Conservation (phyloP, 1,140 invertebrate species). For the Dolichoris vasculosae region DNA sequence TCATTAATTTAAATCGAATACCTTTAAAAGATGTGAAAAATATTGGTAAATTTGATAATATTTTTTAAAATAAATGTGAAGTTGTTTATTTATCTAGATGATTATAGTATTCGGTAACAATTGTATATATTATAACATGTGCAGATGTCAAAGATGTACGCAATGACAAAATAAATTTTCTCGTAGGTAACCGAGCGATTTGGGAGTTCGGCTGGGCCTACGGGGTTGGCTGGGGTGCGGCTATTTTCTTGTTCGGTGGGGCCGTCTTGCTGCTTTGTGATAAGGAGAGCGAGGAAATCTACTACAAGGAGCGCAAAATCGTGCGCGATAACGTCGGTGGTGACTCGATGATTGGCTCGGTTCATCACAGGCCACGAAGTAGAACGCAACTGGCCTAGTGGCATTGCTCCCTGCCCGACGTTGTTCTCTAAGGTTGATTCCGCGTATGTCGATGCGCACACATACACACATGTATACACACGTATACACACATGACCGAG, state of each 20-base stretch:
- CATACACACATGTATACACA: conserved; percentile 43
- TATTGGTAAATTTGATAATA: too few relatives aligned
- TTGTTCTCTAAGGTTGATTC: conserved; percentile 78
- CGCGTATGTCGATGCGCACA: background rate
- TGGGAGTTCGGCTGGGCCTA: conserved; percentile 99
- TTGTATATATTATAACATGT: too few relatives aligned
- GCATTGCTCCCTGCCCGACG: conserved; percentile 85
- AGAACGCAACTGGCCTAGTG: conserved; percentile 79
- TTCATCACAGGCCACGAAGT: conserved; percentile 66
- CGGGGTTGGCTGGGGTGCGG: conserved; percentile 96
- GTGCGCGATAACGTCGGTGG: conserved; percentile 81
- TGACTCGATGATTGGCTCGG: conserved; percentile 53
- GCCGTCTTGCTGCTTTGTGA: conserved; percentile 95
- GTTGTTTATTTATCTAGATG: too few relatives aligned
- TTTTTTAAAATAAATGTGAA: too few relatives aligned
- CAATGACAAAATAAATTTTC: background rate
- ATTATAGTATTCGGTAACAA: too few relatives aligned
- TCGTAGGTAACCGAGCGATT: conserved; percentile 85
- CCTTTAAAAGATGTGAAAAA: too few relatives aligned
- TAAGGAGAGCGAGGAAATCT: conserved; percentile 98
- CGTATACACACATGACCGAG: conserved; percentile 54
- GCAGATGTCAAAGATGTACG: too few relatives aligned
- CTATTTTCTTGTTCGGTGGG: conserved; percentile 96
- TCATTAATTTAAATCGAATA: too few relatives aligned
- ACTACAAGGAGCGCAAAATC: conserved; percentile 96